phyloP scores from a whole-genome alignment of 1,140 invertebrate genomes.

The Atta cephalotes region DNA sequence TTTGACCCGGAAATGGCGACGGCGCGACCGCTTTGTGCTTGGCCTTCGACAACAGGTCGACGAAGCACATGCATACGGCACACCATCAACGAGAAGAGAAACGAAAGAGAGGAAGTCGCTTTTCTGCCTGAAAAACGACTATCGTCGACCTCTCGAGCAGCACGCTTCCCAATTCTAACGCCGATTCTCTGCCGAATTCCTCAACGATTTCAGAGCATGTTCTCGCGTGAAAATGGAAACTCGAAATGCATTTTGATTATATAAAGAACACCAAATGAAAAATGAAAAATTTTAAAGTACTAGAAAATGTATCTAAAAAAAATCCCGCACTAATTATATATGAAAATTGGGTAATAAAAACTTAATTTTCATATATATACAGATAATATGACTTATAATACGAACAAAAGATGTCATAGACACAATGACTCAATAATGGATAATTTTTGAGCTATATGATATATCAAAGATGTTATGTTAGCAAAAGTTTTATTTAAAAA shows the following conservation, averaged over 20 bases:
- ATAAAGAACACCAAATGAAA: background rate
- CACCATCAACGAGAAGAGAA: constrained; percentile 29
- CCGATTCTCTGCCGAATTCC: background rate
- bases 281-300: too few species aligned
- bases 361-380: too few species aligned
- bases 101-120: constrained; percentile 40
- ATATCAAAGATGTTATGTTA: too few species aligned
- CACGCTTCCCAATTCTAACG: constrained; percentile 4
- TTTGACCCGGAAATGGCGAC: constrained; percentile 70
- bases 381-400: too few species aligned
- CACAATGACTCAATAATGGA: too few species aligned
- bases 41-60: constrained; percentile 74
- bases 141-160: background rate
- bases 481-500: too few species aligned
- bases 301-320: too few species aligned
- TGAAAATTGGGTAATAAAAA: too few species aligned
- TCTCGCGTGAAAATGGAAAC: background rate
- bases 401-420: too few species aligned
- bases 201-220: background rate
- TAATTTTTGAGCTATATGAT: too few species aligned
- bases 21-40: constrained; percentile 69
- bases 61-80: constrained; percentile 21
- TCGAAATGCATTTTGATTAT: background rate
- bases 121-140: constrained; percentile 8
- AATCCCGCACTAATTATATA: too few species aligned